Evolutionary conservation across 2,113 vertebrate genomes (phyloP), one percentile per base, ranked within the genome.

Genomic region (Corythornis cristatus): DNA sequence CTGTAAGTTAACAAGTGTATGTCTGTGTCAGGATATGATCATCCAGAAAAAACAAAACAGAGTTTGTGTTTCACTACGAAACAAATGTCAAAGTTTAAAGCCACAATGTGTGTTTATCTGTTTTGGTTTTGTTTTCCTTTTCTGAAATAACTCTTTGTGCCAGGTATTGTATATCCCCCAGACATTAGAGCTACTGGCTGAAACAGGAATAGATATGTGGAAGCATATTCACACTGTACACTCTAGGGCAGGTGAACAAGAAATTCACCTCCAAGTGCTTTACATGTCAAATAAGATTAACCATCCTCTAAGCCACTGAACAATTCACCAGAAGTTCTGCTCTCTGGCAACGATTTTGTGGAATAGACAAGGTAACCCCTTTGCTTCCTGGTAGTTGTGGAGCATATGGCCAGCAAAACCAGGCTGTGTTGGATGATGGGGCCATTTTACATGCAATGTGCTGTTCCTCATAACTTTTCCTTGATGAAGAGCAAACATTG

Each of bases 261-360:
- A 61, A 78, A 95, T 93, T 92, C 93, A 87, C 83, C 70, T 94
- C 50, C 77, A 90, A 89, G 83, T 93, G 66, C 62, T 93, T 92
- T 92, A 90, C 89, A 92, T 87, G 90, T 96, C 93, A 92, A 68
- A 70, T 29, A 94, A 94, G 81, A 96, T 95, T 94, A 96, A 86
- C 81, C 22, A 86, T 79, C 74, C 20, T 1, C 62, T 87, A 89
- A 92, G 83, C 81, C 2, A 4, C 60, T 89, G 58, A 92, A 79
- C 73, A 73, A 31, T 75, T 90, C 71, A 70, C 67, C 45, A 25
- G 31, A 70, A 93, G 51, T 93, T 73, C 54, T 95, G 58, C 54
- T 91, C 46, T 42, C 54, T 89, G 58, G 65, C 73, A 77, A 15
- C 45, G 54, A 37, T 87, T 83, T 84, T 91, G 78, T 42, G 28